These are phyloP conservation scores for Thera obeliscata DNA, from an alignment of 2,888 invertebrate species.

Conservation along the genomic window DNA sequence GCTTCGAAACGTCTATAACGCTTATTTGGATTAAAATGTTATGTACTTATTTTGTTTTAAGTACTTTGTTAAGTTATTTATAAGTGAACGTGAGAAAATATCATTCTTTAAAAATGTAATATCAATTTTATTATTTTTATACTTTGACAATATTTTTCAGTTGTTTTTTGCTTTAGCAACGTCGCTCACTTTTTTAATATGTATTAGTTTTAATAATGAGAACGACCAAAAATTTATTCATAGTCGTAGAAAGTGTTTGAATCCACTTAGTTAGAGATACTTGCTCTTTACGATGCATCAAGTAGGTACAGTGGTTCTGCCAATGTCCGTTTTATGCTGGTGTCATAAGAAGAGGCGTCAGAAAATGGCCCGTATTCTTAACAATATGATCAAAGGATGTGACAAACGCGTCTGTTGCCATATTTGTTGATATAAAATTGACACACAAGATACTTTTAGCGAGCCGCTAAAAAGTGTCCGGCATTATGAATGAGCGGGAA, in stretches of 20 bases:
- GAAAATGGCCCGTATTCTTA: too few relatives aligned
- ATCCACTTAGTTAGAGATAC: neutral
- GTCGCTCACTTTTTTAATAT: neutral
- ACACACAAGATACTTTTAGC: too few relatives aligned
- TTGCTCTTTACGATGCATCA: neutral
- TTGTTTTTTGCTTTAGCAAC: neutral
- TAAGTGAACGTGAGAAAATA: constrained; percentile 10
- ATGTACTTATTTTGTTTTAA: constrained; percentile 29
- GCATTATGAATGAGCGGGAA: too few relatives aligned
- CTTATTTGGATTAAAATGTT: constrained; percentile 19
- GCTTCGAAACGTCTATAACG: constrained; percentile 15
- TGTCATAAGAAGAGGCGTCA: too few relatives aligned
- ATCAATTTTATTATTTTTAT: constrained; percentile 1
- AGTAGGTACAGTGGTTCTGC: too few relatives aligned
- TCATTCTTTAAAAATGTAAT: constrained; percentile 4
- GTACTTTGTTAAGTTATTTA: constrained; percentile 18
- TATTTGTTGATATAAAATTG: too few relatives aligned
- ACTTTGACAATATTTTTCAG: constrained; percentile 1
- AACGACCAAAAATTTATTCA: constrained; percentile 9
- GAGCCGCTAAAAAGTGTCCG: too few relatives aligned
- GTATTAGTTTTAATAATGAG: constrained; percentile 1
- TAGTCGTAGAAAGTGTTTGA: neutral
- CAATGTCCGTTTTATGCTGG: too few relatives aligned
- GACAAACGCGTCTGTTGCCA: too few relatives aligned
- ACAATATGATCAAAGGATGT: too few relatives aligned